Evolutionary conservation across 2,888 invertebrate genomes (phyloP).

Genomic region (Pachymerium ferrugineum): DNA sequence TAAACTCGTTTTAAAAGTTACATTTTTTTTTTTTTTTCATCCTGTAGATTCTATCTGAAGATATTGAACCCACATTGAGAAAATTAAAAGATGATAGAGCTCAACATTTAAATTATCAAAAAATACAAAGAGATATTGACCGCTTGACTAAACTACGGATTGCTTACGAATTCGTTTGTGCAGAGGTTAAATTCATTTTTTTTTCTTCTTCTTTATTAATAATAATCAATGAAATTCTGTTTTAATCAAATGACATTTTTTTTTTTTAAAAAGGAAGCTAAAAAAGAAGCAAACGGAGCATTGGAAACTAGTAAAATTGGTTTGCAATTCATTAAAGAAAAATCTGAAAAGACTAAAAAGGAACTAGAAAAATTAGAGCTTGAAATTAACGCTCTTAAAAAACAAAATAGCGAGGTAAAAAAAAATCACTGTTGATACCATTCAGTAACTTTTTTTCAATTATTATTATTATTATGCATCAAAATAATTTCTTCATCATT

Average conservation of each 20-base stretch:
- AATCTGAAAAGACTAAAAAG: background rate
- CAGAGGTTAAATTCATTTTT: constrained; percentile 46
- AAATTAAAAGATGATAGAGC: constrained; percentile 77
- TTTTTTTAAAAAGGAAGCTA: no score
- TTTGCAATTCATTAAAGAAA: background rate
- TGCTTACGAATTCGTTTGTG: constrained; percentile 64
- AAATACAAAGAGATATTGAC: constrained; percentile 74
- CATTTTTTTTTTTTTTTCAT: constrained; percentile 35
- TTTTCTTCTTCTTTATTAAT: background rate
- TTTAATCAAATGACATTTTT: background rate
- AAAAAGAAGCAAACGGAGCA: background rate
- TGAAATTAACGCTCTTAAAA: background rate
- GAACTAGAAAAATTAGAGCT: background rate
- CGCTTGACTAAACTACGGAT: constrained; percentile 67
- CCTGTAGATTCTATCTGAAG: constrained; percentile 63
- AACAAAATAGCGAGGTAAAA: no score
- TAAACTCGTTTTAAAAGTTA: background rate
- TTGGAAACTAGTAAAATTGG: no score
- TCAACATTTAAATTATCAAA: constrained; percentile 81
- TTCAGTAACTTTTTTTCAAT: no score
- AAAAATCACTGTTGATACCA: no score
- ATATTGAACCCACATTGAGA: constrained; percentile 81
- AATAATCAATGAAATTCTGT: background rate
- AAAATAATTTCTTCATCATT: background rate
- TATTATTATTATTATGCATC: no score